Evolutionary conservation across 2,797 vertebrate genomes (phyloP).

Genomic region (Microhierax caerulescens): DNA sequence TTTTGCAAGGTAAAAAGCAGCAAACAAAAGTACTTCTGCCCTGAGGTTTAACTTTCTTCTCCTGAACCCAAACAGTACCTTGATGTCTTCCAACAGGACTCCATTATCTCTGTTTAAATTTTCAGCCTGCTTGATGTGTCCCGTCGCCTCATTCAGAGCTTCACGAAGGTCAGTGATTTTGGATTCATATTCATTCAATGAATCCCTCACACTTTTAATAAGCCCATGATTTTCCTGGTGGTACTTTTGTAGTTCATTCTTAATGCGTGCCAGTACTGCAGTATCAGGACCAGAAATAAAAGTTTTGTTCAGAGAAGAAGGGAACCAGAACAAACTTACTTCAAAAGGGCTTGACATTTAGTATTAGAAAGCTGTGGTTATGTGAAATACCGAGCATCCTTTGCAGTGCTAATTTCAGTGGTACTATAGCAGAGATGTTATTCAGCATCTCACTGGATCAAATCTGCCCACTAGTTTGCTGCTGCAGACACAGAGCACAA

Average conservation of each 20-base stretch:
- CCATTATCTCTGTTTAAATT: conserved; percentile 83
- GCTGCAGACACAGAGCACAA: neutral
- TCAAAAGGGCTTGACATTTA: neutral
- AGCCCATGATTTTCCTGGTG: conserved; percentile 77
- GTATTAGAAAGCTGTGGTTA: neutral
- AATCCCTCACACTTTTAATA: conserved; percentile 75
- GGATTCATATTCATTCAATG: conserved; percentile 80
- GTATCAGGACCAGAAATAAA: conserved; percentile 11
- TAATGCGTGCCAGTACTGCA: conserved; percentile 85
- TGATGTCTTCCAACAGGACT: conserved; percentile 76
- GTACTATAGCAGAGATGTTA: neutral
- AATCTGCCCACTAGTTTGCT: neutral
- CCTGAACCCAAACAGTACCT: conserved; percentile 73
- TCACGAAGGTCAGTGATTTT: conserved; percentile 85
- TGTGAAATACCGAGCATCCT: neutral
- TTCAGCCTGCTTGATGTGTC: conserved; percentile 82
- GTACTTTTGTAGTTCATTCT: conserved; percentile 79
- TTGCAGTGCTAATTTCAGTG: neutral
- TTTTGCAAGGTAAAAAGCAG: neutral
- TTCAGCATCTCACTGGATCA: neutral
- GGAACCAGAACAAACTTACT: neutral
- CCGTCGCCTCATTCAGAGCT: conserved; percentile 77
- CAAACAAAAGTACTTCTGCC: neutral
- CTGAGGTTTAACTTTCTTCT: neutral
- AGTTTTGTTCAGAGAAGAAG: neutral